A percentile compares a stretch with the other conserved stretches of the same genome.
Evolutionary conservation across 2,113 vertebrate genomes (phyloP).

Genomic region (Panthera tigris): DNA sequence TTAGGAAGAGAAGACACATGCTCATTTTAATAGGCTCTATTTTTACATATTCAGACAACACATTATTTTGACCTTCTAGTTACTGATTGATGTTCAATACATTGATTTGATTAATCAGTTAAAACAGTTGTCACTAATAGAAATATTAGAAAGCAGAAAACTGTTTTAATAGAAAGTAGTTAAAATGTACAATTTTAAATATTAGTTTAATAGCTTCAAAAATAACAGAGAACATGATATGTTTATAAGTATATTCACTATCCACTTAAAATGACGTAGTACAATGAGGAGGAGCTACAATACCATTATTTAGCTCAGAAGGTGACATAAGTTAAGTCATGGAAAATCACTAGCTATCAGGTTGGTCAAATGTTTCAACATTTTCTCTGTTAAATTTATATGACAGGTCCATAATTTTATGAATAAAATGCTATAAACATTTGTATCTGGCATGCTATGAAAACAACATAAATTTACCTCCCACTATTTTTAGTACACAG

Average conservation of each 20-base stretch:
- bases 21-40: not conserved
- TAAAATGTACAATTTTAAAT: not conserved
- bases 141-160: not conserved
- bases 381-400: conserved; percentile 17
- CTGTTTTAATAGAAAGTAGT: not conserved
- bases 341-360: conserved; percentile 10
- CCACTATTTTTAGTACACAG: not conserved
- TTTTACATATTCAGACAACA: not conserved
- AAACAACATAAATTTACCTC: conserved; percentile 25
- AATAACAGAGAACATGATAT: not conserved
- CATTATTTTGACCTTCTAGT: not conserved
- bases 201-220: not conserved
- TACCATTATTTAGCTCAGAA: not conserved
- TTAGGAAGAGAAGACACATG: not conserved
- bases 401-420: conserved; percentile 12
- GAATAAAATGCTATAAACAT: conserved; percentile 29
- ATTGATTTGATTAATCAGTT: not conserved
- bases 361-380: not conserved
- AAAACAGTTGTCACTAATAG: not conserved
- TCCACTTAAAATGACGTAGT: not conserved
- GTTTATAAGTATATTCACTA: not conserved
- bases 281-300: not conserved
- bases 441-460: not conserved
- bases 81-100: not conserved
- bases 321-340: not conserved